A percentile compares a stretch with the other conserved stretches of the same genome.
phyloP scores from a whole-genome alignment of 2,113 vertebrate genomes.

The Tenebrosternarchus preto region DNA sequence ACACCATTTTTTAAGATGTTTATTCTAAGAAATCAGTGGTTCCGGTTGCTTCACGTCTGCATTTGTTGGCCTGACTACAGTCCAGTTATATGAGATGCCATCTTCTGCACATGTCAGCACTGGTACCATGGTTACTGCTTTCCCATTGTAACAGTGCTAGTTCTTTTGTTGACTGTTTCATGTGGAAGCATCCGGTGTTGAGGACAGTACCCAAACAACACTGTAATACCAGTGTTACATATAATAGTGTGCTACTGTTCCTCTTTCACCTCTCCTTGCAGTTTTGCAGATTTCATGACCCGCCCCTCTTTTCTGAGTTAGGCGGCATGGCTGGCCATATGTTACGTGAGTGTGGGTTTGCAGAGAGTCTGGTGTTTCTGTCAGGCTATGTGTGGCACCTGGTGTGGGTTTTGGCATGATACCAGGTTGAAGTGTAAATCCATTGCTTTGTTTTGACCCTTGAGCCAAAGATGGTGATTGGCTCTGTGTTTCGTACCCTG shows the following conservation, averaged over 20 bases:
- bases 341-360: background rate
- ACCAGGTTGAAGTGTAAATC: constrained; percentile 4
- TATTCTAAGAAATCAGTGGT: background rate
- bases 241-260: too few species aligned
- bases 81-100: background rate
- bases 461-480: constrained; percentile 55
- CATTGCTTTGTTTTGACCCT: constrained; percentile 36
- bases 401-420: constrained; percentile 1
- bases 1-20: background rate
- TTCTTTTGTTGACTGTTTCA: background rate
- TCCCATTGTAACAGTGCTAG: background rate
- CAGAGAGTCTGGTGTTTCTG: background rate
- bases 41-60: background rate
- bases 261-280: background rate
- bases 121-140: background rate
- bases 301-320: background rate
- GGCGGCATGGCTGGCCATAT: too few species aligned
- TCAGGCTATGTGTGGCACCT: background rate
- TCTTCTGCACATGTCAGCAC: background rate
- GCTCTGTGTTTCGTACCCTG: constrained; percentile 15
- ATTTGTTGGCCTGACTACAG: background rate
- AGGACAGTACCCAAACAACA: background rate
- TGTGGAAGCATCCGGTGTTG: too few species aligned
- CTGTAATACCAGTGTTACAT: background rate
- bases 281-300: background rate